Evolutionary conservation across 2,113 vertebrate genomes (phyloP).

Genomic region (Ifrita kowaldi): DNA sequence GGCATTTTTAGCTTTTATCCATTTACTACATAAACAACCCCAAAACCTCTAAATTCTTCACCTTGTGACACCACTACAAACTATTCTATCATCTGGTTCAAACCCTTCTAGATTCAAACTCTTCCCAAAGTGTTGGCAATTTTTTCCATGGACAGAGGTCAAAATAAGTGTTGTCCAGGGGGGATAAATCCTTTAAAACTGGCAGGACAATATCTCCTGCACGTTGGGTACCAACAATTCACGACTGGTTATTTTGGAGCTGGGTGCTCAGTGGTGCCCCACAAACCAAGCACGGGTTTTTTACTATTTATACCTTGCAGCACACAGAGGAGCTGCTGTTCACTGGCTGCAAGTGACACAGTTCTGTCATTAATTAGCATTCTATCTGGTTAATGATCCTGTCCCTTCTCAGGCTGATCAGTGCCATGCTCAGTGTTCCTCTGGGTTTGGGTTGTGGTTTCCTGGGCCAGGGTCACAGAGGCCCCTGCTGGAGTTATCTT

Average conservation of each 20-base stretch:
- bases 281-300: neutral
- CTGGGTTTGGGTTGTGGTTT: neutral
- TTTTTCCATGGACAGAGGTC: too few relatives aligned
- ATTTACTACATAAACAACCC: too few relatives aligned
- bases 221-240: too few relatives aligned
- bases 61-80: too few relatives aligned
- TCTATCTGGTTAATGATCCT: neutral
- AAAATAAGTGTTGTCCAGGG: too few relatives aligned
- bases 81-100: too few relatives aligned
- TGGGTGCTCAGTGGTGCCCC: neutral
- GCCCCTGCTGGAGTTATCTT: neutral
- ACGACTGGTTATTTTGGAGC: neutral
- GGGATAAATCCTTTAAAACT: too few relatives aligned
- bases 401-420: neutral
- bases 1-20: too few relatives aligned
- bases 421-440: accelerated
- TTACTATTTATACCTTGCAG: accelerated
- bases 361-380: neutral
- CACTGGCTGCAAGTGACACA: neutral
- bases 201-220: too few relatives aligned
- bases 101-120: too few relatives aligned
- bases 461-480: neutral
- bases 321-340: neutral
- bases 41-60: too few relatives aligned
- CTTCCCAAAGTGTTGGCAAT: too few relatives aligned